phyloP scores from a whole-genome alignment of 1,140 invertebrate genomes.

The Plectrocnemia conspersa region DNA sequence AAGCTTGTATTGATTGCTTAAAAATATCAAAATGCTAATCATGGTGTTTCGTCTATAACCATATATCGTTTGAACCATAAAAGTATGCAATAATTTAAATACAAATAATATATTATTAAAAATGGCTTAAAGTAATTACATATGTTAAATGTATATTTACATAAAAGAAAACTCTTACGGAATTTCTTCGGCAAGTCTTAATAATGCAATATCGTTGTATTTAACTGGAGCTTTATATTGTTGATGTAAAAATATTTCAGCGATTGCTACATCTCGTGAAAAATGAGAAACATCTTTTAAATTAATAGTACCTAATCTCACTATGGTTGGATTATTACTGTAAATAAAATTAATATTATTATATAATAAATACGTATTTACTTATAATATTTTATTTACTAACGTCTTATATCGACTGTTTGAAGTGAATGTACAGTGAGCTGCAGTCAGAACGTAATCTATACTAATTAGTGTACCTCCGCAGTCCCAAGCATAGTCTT shows the following conservation, averaged over 20 bases:
- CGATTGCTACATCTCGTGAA: constrained; percentile 33
- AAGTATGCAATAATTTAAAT: no score
- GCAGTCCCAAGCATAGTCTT: not conserved
- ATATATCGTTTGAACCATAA: no score
- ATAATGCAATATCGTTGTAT: constrained; percentile 56
- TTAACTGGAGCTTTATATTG: constrained; percentile 43
- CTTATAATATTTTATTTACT: not conserved
- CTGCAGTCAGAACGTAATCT: constrained; percentile 15
- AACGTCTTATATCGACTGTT: no score
- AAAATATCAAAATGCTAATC: no score
- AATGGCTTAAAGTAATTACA: no score
- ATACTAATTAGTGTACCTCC: constrained; percentile 15
- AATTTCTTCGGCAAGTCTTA: constrained; percentile 50
- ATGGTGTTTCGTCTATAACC: no score
- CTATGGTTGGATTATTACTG: constrained; percentile 13
- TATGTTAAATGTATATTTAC: no score
- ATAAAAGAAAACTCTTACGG: no score
- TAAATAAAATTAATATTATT: no score
- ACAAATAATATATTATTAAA: no score
- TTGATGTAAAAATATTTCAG: constrained; percentile 42
- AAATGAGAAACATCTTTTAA: constrained; percentile 30
- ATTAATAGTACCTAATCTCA: constrained; percentile 37
- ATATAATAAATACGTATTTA: no score
- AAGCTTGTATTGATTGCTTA: no score
- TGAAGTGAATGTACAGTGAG: constrained; percentile 10